A percentile compares a stretch with the other conserved stretches of the same genome.
Conservation (phyloP, 2,888 invertebrate genomes). For the Dioctria linearis region DNA sequence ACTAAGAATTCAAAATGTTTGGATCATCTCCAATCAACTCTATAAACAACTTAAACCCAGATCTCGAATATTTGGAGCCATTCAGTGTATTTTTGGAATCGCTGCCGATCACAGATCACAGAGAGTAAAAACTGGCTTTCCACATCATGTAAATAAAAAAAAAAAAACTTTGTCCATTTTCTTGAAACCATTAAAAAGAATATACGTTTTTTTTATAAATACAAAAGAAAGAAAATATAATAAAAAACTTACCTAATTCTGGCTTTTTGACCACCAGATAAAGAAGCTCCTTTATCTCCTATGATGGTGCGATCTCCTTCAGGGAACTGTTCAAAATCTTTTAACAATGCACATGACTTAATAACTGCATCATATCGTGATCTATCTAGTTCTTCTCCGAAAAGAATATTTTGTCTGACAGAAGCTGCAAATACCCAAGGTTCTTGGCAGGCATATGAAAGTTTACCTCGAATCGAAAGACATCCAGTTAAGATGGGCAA, state of each 20-base stretch:
- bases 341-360: conserved; percentile 69
- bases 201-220: neutral
- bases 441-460: conserved; percentile 87
- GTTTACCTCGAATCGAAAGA: conserved; percentile 76
- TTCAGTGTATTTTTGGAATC: no score
- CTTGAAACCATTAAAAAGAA: neutral
- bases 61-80: no score
- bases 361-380: conserved; percentile 69
- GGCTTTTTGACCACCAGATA: conserved; percentile 82
- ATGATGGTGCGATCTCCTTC: conserved; percentile 75
- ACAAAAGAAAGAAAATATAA: neutral
- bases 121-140: no score
- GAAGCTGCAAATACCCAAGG: conserved; percentile 87
- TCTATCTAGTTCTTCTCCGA: conserved; percentile 74
- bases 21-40: no score
- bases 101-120: no score
- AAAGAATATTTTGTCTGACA: conserved; percentile 88
- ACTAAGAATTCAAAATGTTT: no score
- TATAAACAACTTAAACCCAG: no score
- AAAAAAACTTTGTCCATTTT: no score
- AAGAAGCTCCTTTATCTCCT: conserved; percentile 75
- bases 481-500: conserved; percentile 74
- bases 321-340: conserved; percentile 74
- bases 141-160: no score
- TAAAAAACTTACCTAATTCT: conserved; percentile 71